phyloP scores from a whole-genome alignment of 2,113 vertebrate genomes.

The Haliaeetus leucogaster region DNA sequence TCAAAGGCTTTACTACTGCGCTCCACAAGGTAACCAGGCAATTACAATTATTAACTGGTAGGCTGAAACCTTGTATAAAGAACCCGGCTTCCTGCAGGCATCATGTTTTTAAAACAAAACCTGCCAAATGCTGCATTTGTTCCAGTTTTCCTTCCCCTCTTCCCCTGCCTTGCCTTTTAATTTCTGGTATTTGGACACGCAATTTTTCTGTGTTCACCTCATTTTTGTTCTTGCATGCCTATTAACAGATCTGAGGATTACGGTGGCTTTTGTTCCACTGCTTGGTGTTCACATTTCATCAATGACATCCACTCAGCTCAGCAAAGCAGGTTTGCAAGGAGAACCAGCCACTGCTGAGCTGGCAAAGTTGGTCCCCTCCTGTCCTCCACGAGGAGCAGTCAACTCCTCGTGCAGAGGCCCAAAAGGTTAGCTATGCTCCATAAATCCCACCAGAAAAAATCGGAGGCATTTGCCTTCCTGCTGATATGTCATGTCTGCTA shows the following conservation, averaged over 20 bases:
- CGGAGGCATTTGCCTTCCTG: neutral
- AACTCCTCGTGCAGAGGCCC: neutral
- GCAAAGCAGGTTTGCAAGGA: conserved; percentile 13
- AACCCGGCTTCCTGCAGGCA: conserved; percentile 13
- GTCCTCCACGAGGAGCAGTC: neutral
- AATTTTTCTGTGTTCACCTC: neutral
- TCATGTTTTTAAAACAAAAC: conserved; percentile 27
- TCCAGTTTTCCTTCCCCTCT: neutral
- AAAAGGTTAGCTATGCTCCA: neutral
- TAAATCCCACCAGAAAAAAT: neutral
- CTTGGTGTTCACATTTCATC: neutral
- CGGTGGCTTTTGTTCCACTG: neutral
- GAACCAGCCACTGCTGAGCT: conserved; percentile 21
- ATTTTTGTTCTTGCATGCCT: neutral
- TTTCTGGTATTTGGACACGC: neutral
- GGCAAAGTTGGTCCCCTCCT: conserved; percentile 6
- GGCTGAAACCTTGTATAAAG: conserved; percentile 23
- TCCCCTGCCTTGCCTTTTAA: neutral
- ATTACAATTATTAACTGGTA: conserved; percentile 29
- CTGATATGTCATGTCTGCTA: neutral
- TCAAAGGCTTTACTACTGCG: conserved; percentile 3
- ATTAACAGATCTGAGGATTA: neutral
- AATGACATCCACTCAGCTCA: neutral
- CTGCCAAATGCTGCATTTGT: conserved; percentile 7
- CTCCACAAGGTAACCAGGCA: conserved; percentile 44